Evolutionary conservation across 2,113 vertebrate genomes (phyloP).

Genomic region (Pyxicephalus adspersus): DNA sequence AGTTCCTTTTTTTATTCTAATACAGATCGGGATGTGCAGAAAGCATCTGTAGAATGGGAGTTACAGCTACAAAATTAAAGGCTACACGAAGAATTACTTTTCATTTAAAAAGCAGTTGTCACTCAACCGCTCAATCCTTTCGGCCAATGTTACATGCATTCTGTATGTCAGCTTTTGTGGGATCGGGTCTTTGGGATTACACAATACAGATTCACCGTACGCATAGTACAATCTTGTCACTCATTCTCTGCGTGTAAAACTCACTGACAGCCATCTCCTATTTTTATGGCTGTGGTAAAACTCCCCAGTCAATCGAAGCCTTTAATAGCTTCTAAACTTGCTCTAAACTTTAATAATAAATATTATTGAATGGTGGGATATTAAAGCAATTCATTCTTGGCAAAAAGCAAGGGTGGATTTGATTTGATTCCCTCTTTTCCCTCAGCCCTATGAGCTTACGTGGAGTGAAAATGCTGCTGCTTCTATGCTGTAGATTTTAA

Average conservation of each 20-base stretch:
- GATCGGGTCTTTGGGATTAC: not conserved
- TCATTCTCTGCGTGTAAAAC: constrained; percentile 59
- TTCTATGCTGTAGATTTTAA: constrained; percentile 73
- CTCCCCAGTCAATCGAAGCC: constrained; percentile 56
- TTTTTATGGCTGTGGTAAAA: constrained; percentile 55
- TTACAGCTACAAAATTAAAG: no score
- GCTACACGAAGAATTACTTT: not conserved
- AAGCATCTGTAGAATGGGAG: no score
- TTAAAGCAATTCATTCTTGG: constrained; percentile 84
- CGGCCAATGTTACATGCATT: not conserved
- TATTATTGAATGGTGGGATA: constrained; percentile 80
- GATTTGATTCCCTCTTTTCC: constrained; percentile 66
- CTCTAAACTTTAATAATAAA: constrained; percentile 76
- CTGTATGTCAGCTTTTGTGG: constrained; percentile 9
- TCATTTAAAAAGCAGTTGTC: not conserved
- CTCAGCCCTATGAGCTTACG: constrained; percentile 46
- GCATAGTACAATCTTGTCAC: constrained; percentile 58
- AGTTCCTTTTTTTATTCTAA: no score
- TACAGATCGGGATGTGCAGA: no score
- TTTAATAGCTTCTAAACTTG: constrained; percentile 65
- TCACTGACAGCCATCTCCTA: constrained; percentile 53
- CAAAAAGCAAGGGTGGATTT: constrained; percentile 66
- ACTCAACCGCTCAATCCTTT: not conserved
- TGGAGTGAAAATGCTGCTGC: constrained; percentile 72
- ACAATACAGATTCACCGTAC: constrained; percentile 33